phyloP scores from a whole-genome alignment of 1,140 invertebrate genomes.

The Dysdera silvatica region DNA sequence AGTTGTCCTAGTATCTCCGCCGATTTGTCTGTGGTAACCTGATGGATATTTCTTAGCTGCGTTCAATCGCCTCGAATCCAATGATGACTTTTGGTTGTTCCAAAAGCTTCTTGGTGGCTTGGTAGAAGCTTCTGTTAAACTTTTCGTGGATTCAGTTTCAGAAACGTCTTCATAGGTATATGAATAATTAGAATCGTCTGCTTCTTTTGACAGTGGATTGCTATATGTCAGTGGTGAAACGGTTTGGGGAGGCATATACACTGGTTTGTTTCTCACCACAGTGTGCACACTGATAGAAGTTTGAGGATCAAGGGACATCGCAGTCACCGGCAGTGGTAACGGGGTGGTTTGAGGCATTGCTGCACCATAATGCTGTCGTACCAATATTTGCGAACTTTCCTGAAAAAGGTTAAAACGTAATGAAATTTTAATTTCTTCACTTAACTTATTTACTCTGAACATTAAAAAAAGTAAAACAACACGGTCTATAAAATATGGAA shows the following conservation, averaged over 20 bases:
- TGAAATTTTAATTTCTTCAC: no score
- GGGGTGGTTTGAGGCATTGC: neutral
- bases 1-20: neutral
- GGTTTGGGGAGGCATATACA: conserved; percentile 8
- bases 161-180: conserved; percentile 24
- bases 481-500: no score
- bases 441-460: no score
- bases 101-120: conserved; percentile 10
- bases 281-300: conserved; percentile 25
- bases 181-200: conserved; percentile 22
- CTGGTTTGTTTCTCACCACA: conserved; percentile 17
- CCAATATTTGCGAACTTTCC: no score
- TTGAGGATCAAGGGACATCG: conserved; percentile 9
- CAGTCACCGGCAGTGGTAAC: neutral
- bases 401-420: no score
- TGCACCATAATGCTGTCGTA: no score
- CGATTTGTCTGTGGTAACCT: neutral
- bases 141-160: neutral
- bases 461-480: no score
- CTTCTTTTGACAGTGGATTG: conserved; percentile 2
- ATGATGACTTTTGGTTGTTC: conserved; percentile 15
- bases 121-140: neutral
- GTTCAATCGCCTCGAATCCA: conserved; percentile 16
- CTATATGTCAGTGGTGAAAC: neutral
- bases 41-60: conserved; percentile 9